These are phyloP conservation scores for Sarcophaga subvicina DNA, from an alignment of 2,888 invertebrate genomes.

Conservation along the genomic window DNA sequence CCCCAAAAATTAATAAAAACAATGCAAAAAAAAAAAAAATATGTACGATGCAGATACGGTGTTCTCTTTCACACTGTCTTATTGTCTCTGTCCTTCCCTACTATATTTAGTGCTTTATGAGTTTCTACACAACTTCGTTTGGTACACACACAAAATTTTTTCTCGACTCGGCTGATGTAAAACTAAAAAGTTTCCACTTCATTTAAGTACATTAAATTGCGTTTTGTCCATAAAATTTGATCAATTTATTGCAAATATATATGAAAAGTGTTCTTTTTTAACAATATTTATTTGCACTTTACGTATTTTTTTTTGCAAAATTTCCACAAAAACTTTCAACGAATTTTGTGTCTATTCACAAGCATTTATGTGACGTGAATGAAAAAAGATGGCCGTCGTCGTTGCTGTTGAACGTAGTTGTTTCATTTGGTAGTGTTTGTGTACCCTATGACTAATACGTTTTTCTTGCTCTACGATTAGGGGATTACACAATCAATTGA, in stretches of 20 bases:
- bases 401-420: conserved; percentile 26
- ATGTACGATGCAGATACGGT: conserved; percentile 22
- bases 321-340: conserved; percentile 37
- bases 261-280: background rate
- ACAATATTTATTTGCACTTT: conserved; percentile 40
- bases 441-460: conserved; percentile 27
- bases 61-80: conserved; percentile 39
- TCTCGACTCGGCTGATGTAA: conserved; percentile 71
- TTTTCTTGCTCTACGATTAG: background rate
- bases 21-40: conserved; percentile 3
- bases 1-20: conserved; percentile 20
- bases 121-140: conserved; percentile 77
- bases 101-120: conserved; percentile 68
- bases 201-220: conserved; percentile 5
- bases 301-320: conserved; percentile 41
- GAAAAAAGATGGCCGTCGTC: conserved; percentile 54
- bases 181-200: conserved; percentile 68
- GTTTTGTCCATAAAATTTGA: conserved; percentile 4
- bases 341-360: conserved; percentile 54
- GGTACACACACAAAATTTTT: conserved; percentile 80
- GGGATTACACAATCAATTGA: conserved; percentile 37
- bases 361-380: conserved; percentile 63
- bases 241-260: conserved; percentile 13
- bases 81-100: conserved; percentile 44
- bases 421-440: conserved; percentile 25